Evolutionary conservation across 1,140 invertebrate genomes (phyloP), one percentile per base, ranked within the genome.

Genomic region (Drosophila dunni): DNA sequence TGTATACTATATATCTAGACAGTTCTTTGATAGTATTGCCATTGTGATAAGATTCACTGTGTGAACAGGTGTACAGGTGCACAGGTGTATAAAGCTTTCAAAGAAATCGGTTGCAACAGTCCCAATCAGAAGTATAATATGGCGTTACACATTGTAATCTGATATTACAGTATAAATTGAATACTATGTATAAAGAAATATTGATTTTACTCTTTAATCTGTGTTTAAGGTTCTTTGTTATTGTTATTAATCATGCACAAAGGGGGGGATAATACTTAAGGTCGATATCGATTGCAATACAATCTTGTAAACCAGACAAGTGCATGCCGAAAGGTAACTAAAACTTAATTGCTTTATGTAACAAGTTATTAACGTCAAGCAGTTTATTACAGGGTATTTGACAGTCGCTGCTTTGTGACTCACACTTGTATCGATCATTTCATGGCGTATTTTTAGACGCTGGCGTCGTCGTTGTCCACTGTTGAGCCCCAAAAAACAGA

Each of bases 371-470:
- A 29, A 29, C 24, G 3, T 29, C 3, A 29, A 29, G 10, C 46
- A 11, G 5, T 7, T 6, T 9, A 15, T 34, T 34, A 42, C 10
- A 73, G 66, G 24, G 67, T 70, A 75, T 64, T 53, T 11, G 2
- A 0, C 7, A 44, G 45, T 75, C 67, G 20, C 4, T 51, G 15
- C 11, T 9, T 40, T 33, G n/a, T 13, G 11, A 29, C 24, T 29
- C 24, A 29, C 29, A 33, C 24, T 15, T 53, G 53, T 20, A 20
- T 17, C 36, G 17, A 17, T 33, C 13, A 48, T 34, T 46, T 46
- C 60, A 69, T 65, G 65, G 46, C 29, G 62, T 86, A 88, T 88
- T 86, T 86, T 73, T 88, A 82, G 66, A 79, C 13, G 63, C 17
- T 88, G 75, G 71, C 75, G 82, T 88, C 83, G 82, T 63, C 60